Evolutionary conservation across 2,797 vertebrate genomes (phyloP), one percentile per base, ranked within the genome.

Genomic region (Myiotriccus ornatus): DNA sequence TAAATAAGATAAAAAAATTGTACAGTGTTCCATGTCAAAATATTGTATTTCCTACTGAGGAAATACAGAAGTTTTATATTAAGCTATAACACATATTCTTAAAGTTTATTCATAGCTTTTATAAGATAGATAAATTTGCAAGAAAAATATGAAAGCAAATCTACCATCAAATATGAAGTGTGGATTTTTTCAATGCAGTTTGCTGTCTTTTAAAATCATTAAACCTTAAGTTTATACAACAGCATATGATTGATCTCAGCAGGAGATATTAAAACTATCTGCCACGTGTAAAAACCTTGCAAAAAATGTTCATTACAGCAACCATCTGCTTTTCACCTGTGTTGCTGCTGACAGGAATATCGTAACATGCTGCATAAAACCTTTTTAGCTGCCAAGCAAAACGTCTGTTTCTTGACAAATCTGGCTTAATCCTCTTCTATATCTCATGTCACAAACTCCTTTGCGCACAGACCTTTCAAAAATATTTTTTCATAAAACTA

Each of bases 311-410:
- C 89, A 95, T 87, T 89, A 50, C 23, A 49, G 82, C 21, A 94
- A 80, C 85, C 73, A 95, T 94, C 93, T 96, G 92, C 78, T 88
- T 94, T 96, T 95, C 77, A 95, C 70, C 75, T 93, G 76, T 57
- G 76, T 80, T 1, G 0, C 56, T 78, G 65, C 69, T 94, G 96
- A 96, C 89, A 95, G 75, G 30, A 76, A n/a, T 89, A 86, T 78
- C n/a, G 5, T 81, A 96, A 92, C 89, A 90, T 46, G 57, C 69
- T 84, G 65, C 74, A 83, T 55, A 90, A 91, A 94, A 94, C 70
- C 87, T 89, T 88, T 95, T 84, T 79, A 92, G 28, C 89, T 95
- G 90, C 82, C 76, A 94, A 95, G 81, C 83, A 94, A 92, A 96
- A 90, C 59, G 74, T 89, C 83, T 91, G 68, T 76, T 91, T 95